Conservation (phyloP, 1,140 invertebrate species). For the Drosophila ambigua region DNA sequence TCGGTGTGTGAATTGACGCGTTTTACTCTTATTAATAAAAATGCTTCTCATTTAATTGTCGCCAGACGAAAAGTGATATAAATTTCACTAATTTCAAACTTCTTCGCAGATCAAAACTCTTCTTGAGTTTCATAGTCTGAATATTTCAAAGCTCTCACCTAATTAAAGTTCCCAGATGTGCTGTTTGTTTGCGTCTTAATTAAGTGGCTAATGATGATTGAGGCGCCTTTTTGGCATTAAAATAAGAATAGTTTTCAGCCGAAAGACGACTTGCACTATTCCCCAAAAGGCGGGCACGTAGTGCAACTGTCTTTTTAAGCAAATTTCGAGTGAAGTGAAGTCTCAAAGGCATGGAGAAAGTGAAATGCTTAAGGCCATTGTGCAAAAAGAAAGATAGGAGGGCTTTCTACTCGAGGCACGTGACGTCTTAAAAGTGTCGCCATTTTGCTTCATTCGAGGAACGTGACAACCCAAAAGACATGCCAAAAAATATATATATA, state of each 20-base stretch:
- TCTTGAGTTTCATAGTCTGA: too few relatives aligned
- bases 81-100: conserved; percentile 2
- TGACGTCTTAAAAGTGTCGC: conserved; percentile 68
- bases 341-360: conserved; percentile 7
- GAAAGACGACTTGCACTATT: conserved; percentile 4
- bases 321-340: conserved; percentile 15
- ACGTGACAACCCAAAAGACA: conserved; percentile 51
- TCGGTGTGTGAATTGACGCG: too few relatives aligned
- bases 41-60: neutral
- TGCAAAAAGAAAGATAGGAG: conserved; percentile 40
- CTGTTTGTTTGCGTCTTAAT: conserved; percentile 34
- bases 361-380: conserved; percentile 27
- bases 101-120: neutral
- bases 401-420: conserved; percentile 18
- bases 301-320: conserved; percentile 13
- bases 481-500: conserved; percentile 27
- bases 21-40: neutral
- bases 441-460: conserved; percentile 46
- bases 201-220: conserved; percentile 44
- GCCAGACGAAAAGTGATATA: neutral
- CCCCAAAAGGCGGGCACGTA: conserved; percentile 31
- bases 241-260: conserved; percentile 33
- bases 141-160: conserved; percentile 2
- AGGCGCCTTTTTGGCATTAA: conserved; percentile 16
- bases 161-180: conserved; percentile 18